phyloP scores from a whole-genome alignment of 2,888 invertebrate species.

The Acronicta psi region DNA sequence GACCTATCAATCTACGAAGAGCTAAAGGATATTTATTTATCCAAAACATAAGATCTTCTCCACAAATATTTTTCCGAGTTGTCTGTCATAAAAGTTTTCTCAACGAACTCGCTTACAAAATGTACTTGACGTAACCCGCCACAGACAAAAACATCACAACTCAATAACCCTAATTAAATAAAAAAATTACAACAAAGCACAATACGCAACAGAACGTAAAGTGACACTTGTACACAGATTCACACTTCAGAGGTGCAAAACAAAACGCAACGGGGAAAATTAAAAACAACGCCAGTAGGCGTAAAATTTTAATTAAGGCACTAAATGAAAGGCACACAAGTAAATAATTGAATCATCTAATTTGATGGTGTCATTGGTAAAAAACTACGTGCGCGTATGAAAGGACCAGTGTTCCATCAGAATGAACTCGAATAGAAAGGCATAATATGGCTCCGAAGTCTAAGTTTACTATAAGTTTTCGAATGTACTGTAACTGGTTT shows the following conservation, averaged over 20 bases:
- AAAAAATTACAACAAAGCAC: slow-evolving; percentile 56
- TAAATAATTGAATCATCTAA: slow-evolving; percentile 82
- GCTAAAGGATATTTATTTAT: no score
- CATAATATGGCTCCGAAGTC: slow-evolving; percentile 49
- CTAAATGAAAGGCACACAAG: slow-evolving; percentile 77
- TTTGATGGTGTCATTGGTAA: slow-evolving; percentile 79
- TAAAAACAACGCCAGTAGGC: slow-evolving; percentile 67
- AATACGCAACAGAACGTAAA: slow-evolving; percentile 64
- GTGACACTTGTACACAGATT: slow-evolving; percentile 73
- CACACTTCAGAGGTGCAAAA: slow-evolving; percentile 87
- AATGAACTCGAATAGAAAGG: slow-evolving; percentile 68
- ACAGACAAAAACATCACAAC: slow-evolving; percentile 26
- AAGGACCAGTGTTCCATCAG: slow-evolving; percentile 75
- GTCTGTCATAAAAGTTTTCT: not conserved
- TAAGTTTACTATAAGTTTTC: slow-evolving; percentile 52
- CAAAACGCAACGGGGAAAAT: slow-evolving; percentile 75
- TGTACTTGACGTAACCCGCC: slow-evolving; percentile 14
- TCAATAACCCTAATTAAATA: slow-evolving; percentile 49
- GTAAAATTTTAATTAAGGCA: slow-evolving; percentile 87
- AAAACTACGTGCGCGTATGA: slow-evolving; percentile 68
- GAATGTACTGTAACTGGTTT: slow-evolving; percentile 32
- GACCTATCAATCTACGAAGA: no score
- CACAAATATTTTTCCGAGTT: no score
- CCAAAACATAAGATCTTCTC: no score
- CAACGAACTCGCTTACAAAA: slow-evolving; percentile 9